Evolutionary conservation across 2,113 vertebrate species (phyloP), one percentile per base, ranked within the genome.

Genomic region (Porphyrio hochstetteri): DNA sequence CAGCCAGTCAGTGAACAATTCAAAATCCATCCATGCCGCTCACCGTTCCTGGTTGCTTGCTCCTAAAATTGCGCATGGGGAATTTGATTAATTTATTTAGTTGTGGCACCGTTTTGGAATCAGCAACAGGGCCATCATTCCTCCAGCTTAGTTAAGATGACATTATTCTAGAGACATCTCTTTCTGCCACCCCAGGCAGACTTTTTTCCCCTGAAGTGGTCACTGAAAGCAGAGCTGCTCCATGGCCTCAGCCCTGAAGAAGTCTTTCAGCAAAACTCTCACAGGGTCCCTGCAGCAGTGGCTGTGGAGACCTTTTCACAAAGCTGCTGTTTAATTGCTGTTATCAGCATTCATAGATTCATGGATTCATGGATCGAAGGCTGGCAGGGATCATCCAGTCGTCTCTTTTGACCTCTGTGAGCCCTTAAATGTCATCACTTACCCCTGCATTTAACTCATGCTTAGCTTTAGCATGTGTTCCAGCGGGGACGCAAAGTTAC

Each of bases 281-380:
- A 0, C 33, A n/a, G 59, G 2, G 2, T 74, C 71, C 44, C 68
- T 63, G 56, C 71, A 86, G 64, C 72, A 77, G 50, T 52, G 46
- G 56, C 56, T 46, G 19, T 42, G 38, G 53, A 93, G 63, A 71
- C 50, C 57, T 94, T 90, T 85, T 18, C 48, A 53, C 42, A 81
- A 61, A 76, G 56, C 57, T 71, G 38, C 33, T 69, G 84, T 92
- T 71, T 87, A 87, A 91, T 84, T 93, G 61, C 46, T 79, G 20
- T 48, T 76, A 86, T 91, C 50, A 38, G 24, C 86, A 94, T 96
- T 92, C 93, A 92, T 72, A 76, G 65, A 85, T 80, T 92, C 81
- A 46, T 46, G 44, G 44, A 46, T 46, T 42, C 40, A 72, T 25
- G 50, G 74, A 87, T 95, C 5, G 7, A 95, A 95, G 55, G 67